A percentile compares a stretch with the other conserved stretches of the same genome.
Conservation (phyloP, 2,888 invertebrate genomes). For the Drosophila neonasuta region DNA sequence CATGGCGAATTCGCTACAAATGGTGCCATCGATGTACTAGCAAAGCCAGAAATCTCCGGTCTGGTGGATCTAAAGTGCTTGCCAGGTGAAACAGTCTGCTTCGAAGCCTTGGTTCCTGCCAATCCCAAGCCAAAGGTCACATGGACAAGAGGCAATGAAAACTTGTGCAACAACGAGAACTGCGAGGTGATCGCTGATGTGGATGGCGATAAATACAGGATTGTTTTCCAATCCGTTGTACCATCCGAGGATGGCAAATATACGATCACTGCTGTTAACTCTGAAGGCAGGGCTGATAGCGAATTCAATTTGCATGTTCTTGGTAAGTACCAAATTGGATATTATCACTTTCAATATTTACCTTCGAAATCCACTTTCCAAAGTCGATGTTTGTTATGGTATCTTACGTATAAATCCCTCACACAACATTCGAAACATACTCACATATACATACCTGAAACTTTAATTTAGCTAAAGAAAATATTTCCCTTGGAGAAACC, state of each 20-base stretch:
- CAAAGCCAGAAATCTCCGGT: conserved; percentile 90
- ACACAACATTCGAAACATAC: conserved; percentile 8
- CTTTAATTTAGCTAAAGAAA: conserved; percentile 64
- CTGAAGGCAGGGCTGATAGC: conserved; percentile 87
- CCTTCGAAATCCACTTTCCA: background rate
- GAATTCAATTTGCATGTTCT: conserved; percentile 88
- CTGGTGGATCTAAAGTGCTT: conserved; percentile 88
- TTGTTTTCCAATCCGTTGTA: conserved; percentile 88
- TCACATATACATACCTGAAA: conserved; percentile 26
- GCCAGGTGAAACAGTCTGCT: conserved; percentile 90
- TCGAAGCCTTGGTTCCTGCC: conserved; percentile 92
- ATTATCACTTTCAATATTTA: background rate
- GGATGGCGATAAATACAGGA: conserved; percentile 83
- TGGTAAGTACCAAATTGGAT: conserved; percentile 83
- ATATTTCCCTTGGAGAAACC: conserved; percentile 62
- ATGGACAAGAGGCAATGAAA: conserved; percentile 85
- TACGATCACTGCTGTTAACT: conserved; percentile 89
- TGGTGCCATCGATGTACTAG: conserved; percentile 89
- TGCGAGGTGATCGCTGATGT: conserved; percentile 82
- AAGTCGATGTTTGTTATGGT: conserved; percentile 1
- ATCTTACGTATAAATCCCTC: background rate
- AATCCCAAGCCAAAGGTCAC: conserved; percentile 94
- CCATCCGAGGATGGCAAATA: conserved; percentile 91
- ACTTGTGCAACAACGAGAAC: conserved; percentile 81
- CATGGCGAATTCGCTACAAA: conserved; percentile 89